Evolutionary conservation across 2,113 vertebrate genomes (phyloP).

Genomic region (Pelusios castaneus): DNA sequence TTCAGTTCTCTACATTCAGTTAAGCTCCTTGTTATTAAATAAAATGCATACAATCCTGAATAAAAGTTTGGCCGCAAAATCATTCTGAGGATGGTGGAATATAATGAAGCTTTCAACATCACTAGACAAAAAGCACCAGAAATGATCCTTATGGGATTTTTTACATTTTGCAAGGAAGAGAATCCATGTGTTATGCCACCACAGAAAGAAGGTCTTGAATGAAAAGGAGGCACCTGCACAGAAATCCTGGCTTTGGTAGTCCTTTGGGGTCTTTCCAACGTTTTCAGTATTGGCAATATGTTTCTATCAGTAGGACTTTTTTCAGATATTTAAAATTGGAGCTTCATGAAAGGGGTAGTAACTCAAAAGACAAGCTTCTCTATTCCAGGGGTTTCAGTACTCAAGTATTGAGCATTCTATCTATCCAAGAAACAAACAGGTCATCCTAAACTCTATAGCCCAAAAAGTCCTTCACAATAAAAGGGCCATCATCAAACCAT

Average conservation of each 20-base stretch:
- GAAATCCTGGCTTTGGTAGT: neutral
- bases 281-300: neutral
- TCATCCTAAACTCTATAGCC: too few species aligned
- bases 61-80: slow-evolving; percentile 24
- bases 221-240: neutral
- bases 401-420: neutral
- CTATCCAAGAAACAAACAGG: too few species aligned
- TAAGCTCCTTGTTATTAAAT: slow-evolving; percentile 19
- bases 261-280: neutral
- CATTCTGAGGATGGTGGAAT: slow-evolving; percentile 9
- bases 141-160: slow-evolving; percentile 9
- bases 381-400: neutral
- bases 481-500: neutral
- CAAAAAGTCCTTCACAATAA: too few species aligned
- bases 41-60: slow-evolving; percentile 1
- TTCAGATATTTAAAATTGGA: neutral
- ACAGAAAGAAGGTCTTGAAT: neutral
- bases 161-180: slow-evolving; percentile 19
- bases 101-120: slow-evolving; percentile 27
- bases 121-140: slow-evolving; percentile 13
- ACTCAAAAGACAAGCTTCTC: neutral
- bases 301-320: neutral
- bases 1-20: slow-evolving; percentile 23
- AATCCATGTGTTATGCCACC: neutral
- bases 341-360: neutral